Percentiles rank a stretch among this genome's conserved stretches.
Conservation (phyloP, 1,140 invertebrate genomes). For the Hydropsyche tenuis region DNA sequence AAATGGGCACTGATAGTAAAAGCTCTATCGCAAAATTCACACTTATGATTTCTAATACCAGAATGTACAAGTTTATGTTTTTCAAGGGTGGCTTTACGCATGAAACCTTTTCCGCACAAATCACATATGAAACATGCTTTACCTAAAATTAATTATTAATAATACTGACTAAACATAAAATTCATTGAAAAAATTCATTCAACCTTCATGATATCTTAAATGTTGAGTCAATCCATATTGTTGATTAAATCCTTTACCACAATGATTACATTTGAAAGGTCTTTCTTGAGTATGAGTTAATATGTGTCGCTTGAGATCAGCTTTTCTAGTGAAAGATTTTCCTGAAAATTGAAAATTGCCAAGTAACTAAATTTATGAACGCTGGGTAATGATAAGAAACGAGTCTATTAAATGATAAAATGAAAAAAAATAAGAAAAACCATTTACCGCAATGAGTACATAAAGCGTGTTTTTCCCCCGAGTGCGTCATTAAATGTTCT, state of each 20-base stretch:
- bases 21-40: conserved; percentile 37
- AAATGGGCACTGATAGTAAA: conserved; percentile 42
- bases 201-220: conserved; percentile 41
- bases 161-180: background rate
- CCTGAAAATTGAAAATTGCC: conserved; percentile 14
- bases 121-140: conserved; percentile 51
- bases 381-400: background rate
- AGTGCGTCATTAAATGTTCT: conserved; percentile 12
- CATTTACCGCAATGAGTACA: conserved; percentile 41
- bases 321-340: conserved; percentile 41
- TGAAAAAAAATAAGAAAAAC: conserved; percentile 3
- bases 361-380: background rate
- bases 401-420: background rate
- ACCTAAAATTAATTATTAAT: conserved; percentile 32
- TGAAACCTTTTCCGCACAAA: conserved; percentile 52
- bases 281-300: conserved; percentile 57
- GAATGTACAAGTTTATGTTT: conserved; percentile 50
- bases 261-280: conserved; percentile 60
- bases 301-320: conserved; percentile 49
- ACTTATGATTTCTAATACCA: conserved; percentile 52
- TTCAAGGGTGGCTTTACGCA: conserved; percentile 49
- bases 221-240: conserved; percentile 43
- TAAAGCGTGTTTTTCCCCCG: conserved; percentile 31
- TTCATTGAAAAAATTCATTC: background rate
- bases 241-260: conserved; percentile 58